Base-by-base conservation (phyloP, 2,797 vertebrate genomes). In the Centropyge bicolor region DNA sequence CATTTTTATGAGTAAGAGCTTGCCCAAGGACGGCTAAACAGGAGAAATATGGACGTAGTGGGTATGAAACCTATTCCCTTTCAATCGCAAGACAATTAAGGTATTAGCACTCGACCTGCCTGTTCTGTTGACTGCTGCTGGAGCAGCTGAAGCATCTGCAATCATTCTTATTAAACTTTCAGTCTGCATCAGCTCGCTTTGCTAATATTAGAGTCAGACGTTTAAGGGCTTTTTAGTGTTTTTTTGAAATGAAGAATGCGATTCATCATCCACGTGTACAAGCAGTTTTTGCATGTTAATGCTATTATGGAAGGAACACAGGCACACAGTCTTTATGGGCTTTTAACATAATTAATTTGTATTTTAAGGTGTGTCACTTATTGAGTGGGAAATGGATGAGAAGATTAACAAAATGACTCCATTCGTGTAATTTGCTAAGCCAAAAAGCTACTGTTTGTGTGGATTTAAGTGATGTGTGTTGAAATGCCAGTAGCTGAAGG, bases 271-370 rank as follows among this genome's bases (percentile, higher is more conserved):
- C 51, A 52, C 22, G 9, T 71, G 19, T 35, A 38, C 8, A 55
- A 69, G 38, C 27, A 17, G 0, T 36, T 27, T 43, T 59, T 78
- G 8, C 19, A 3, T 8, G 8, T 71, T 36, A 13, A 51, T 51
- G 46, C 38, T 66, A 4, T 79, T 62, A 60, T 60, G 8, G 38
- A 54, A 27, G 9, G 56, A 78, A 65, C 41, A 31, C 14, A 59
- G 51, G 24, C 27, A 51, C 7, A 14, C 22, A n/a, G 63, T 54
- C 45, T 62, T 66, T 84, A 35, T 6, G 57, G 65, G 83, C 76
- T 86, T 83, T 90, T 85, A 85, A 65, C 67, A 68, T 82, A 84
- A 88, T 88, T 75, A 8, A 83, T 89, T 78, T 87, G 57, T 83
- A 81, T 83, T 88, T 85, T 82, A 55, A 82, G 70, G 75, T 84